These are phyloP conservation scores for Eurytoma adleriae DNA, from an alignment of 2,888 invertebrate species.

Conservation along the genomic window DNA sequence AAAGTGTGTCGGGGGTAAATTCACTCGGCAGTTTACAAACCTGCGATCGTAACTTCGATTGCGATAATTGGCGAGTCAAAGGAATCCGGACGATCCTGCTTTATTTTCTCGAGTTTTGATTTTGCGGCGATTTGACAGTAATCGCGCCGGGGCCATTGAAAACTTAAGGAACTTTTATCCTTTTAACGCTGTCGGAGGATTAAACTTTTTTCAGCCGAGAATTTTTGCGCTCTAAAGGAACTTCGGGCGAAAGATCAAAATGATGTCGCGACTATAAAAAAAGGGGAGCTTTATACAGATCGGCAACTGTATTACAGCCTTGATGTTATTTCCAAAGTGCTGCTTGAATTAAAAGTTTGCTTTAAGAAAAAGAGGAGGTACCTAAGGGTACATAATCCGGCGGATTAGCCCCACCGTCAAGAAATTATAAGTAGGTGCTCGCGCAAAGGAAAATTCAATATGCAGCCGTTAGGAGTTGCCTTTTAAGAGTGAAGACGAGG, in stretches of 20 bases:
- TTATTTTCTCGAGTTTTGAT: too few relatives aligned
- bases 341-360: too few relatives aligned
- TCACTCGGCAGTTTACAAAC: too few relatives aligned
- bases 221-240: not conserved
- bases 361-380: too few relatives aligned
- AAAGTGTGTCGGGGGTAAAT: too few relatives aligned
- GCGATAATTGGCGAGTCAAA: too few relatives aligned
- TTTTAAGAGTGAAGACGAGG: constrained; percentile 8
- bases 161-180: not conserved
- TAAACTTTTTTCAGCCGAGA: constrained; percentile 1
- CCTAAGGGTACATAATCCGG: too few relatives aligned
- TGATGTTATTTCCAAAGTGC: too few relatives aligned
- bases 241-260: constrained; percentile 5
- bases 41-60: too few relatives aligned
- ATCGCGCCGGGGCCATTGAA: constrained; percentile 1
- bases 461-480: constrained; percentile 7
- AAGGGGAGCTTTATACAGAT: not conserved
- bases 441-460: constrained; percentile 6
- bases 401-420: too few relatives aligned
- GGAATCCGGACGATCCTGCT: too few relatives aligned
- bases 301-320: not conserved
- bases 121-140: not conserved
- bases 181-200: not conserved
- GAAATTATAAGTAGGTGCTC: not conserved
- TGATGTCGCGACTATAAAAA: not conserved